A percentile compares a stretch with the other conserved stretches of the same genome.
These are phyloP conservation scores for Drosophila pallidifrons DNA, from an alignment of 1,140 invertebrate species.

Conservation along the genomic window DNA sequence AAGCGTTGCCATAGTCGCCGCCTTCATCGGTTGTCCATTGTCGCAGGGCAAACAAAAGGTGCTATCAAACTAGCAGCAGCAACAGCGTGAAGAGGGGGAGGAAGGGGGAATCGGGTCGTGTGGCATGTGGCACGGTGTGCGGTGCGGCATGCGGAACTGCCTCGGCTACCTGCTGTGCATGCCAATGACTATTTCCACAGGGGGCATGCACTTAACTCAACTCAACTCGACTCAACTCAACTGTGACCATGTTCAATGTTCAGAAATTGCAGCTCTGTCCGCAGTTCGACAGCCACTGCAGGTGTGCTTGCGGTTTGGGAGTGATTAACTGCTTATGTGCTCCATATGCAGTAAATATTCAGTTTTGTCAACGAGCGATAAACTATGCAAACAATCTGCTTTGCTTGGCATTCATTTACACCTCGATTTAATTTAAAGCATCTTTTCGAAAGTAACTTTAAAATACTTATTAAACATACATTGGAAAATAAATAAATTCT, in stretches of 20 bases:
- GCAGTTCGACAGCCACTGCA: constrained; percentile 6
- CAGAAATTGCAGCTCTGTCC: background rate
- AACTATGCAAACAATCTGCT: no score
- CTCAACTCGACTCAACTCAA: constrained; percentile 32
- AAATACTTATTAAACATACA: no score
- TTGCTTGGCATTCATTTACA: no score
- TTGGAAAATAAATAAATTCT: no score
- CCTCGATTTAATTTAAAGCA: no score
- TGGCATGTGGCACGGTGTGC: constrained; percentile 4
- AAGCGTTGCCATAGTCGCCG: constrained; percentile 65
- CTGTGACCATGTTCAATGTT: constrained; percentile 18
- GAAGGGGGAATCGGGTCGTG: background rate
- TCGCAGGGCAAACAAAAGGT: constrained; percentile 32
- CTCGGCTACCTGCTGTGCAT: constrained; percentile 59
- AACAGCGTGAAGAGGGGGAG: background rate
- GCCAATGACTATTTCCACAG: constrained; percentile 37
- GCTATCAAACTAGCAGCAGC: constrained; percentile 3
- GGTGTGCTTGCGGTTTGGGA: background rate
- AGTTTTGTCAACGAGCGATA: background rate
- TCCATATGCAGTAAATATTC: background rate
- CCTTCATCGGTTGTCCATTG: constrained; percentile 27
- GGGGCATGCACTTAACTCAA: constrained; percentile 15
- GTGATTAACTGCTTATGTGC: background rate
- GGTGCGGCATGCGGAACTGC: constrained; percentile 42
- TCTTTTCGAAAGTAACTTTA: no score